Percentiles rank a stretch among this genome's conserved stretches.
Conservation (phyloP, 2,888 invertebrate species). For the Flabesymbios commensalis region DNA sequence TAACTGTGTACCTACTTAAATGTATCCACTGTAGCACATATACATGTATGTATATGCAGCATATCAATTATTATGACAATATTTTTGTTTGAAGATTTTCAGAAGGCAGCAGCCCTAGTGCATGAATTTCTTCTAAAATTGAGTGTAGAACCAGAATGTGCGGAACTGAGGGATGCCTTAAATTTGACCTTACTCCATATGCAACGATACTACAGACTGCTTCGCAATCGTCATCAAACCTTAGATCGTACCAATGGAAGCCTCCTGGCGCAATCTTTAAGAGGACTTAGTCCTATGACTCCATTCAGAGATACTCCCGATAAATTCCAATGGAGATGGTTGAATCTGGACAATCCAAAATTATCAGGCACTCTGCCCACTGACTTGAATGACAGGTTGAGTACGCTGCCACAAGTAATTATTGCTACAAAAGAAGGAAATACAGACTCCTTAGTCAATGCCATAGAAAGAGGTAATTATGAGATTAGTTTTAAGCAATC, state of each 20-base stretch:
- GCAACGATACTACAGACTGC: constrained; percentile 57
- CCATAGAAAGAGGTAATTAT: constrained; percentile 51
- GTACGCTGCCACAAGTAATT: constrained; percentile 47
- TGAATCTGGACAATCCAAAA: constrained; percentile 48
- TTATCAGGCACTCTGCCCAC: constrained; percentile 19
- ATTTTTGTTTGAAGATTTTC: no score
- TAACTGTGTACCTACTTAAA: no score
- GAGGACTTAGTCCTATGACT: constrained; percentile 60
- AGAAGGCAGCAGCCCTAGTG: constrained; percentile 59
- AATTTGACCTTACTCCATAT: constrained; percentile 58
- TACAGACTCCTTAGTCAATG: constrained; percentile 43
- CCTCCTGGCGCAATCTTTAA: constrained; percentile 47
- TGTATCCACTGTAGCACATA: no score
- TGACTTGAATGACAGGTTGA: constrained; percentile 26
- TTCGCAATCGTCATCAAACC: constrained; percentile 31
- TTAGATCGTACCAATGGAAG: constrained; percentile 7
- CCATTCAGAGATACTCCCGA: constrained; percentile 59
- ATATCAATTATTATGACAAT: no score
- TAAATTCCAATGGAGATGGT: constrained; percentile 57
- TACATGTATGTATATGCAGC: no score
- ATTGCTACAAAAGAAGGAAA: constrained; percentile 52
- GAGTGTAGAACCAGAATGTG: constrained; percentile 57
- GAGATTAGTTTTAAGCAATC: not conserved
- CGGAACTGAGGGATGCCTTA: constrained; percentile 57
- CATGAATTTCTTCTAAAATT: constrained; percentile 59